Evolutionary conservation across 1,140 invertebrate genomes (phyloP), one percentile per base, ranked within the genome.

Genomic region (Papilio aristodemus): DNA sequence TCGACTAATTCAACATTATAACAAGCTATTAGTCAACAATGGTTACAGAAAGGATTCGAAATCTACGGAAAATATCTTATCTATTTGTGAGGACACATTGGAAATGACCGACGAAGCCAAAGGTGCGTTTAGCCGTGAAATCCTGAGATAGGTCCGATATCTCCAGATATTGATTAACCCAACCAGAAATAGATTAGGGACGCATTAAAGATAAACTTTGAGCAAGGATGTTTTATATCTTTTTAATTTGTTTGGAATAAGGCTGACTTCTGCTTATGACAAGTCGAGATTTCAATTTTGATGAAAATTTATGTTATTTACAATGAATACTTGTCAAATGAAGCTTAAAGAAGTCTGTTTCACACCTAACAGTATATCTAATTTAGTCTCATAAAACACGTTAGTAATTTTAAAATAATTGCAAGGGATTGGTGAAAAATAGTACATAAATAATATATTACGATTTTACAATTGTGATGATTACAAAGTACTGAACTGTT

Each of bases 61-160:
- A 87, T 87, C 76, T 67, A 75, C 69, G 78, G 79, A 83, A 77
- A 80, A 86, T 84, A 84, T 84, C 84, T 89, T 89, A 89, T 89
- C 84, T 87, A 72, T 62, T 83, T 63, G 62, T 73, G 67, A 77
- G 80, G 79, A 73, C 67, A 82, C 72, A 77, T 79, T 72, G 77
- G 74, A 78, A 74, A 81, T 86, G 80, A 82, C 83, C 76, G 79
- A 78, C 77, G 70, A 70, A 81, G 73, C 78, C 81, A 88, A 83
- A 84, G 84, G 84, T 85, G 81, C 86, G 77, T 84, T 81, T 86
- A 86, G 79, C 85, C 85, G 86, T 90, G 85, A 89, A 90, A 89
- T 84, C 77, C 79, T 67, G 71, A 83, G 85, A 89, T 89, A 87
- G 75, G 77, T 68, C 71, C 77, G 81, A 83, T 81, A 83, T 80